Base-by-base conservation (phyloP, 2,888 invertebrate genomes). In the Andrena bicolor region DNA sequence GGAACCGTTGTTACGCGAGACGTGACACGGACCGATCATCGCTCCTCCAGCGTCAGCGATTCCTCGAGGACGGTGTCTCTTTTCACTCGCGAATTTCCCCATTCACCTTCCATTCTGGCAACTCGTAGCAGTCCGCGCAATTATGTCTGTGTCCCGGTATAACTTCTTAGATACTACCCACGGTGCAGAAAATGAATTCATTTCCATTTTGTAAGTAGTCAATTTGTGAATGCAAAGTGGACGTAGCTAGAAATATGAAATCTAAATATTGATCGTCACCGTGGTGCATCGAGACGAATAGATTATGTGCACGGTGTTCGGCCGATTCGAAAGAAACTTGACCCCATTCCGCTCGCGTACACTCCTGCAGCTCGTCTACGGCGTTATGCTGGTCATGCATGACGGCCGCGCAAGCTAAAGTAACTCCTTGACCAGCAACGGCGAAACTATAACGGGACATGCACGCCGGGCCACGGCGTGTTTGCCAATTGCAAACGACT, bases 371-470 rank as follows among this genome's bases (percentile, higher is more conserved):
- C 49, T 75, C 48, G 56, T 53, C 48, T 53, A 8, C 13, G 60
- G 80, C 60, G 66, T 82, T 84, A 86, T 80, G 79, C 75, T 30
- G 66, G 82, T 80, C 86, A 77, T 87, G 84, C 83, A 69, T 83
- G 53, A 30, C 48, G 61, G 48, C 41, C 76, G 53, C 35, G 56
- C 73, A 51, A 75, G 71, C 13, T 16, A 63, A 60, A 70, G 51
- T 30, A 72, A 81, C 78, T 77, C 56, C 69, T 71, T 71, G 73
- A n/a, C 73, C 71, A 48, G 49, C 72, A 16, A 60, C 75, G 41
- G 28, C 28, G 64, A 76, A 78, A 80, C 73, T 80, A 64, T 85
- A 86, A 88, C 86, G 88, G 88, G 41, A 85, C 79, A 63, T 70
- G 76, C 63, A 56, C 73, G 69, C 32, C 48, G 70, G 70, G 32